Conservation (phyloP, 2,888 invertebrate genomes). For the Bellardia pandia region DNA sequence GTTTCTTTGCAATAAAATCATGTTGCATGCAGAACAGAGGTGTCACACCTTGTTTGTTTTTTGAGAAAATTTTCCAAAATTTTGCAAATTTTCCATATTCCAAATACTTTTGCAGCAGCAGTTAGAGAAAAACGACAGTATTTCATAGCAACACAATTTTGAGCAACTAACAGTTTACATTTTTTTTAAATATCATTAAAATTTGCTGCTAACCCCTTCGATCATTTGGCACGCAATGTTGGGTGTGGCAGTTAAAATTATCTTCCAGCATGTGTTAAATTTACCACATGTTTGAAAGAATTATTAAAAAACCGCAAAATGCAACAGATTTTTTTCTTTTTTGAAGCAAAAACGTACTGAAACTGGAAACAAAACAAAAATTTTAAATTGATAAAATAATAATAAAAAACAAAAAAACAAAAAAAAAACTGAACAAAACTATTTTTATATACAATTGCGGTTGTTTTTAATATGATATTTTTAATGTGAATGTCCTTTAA, state of each 20-base stretch:
- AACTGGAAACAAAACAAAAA: slow-evolving; percentile 27
- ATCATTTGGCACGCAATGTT: not conserved
- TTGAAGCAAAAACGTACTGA: slow-evolving; percentile 19
- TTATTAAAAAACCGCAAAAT: slow-evolving; percentile 63
- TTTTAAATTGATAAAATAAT: slow-evolving; percentile 40
- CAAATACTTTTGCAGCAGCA: too few relatives aligned
- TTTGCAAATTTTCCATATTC: not conserved
- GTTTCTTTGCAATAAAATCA: not conserved
- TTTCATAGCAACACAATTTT: too few relatives aligned
- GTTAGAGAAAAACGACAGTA: too few relatives aligned
- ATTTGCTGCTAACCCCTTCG: not conserved
- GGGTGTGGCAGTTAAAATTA: not conserved
- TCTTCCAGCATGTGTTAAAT: slow-evolving; percentile 45
- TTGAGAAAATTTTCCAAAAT: not conserved
- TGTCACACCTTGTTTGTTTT: slow-evolving; percentile 15
- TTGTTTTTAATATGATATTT: slow-evolving; percentile 57
- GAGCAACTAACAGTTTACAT: too few relatives aligned
- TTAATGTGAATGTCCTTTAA: slow-evolving; percentile 63
- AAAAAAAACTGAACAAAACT: not conserved
- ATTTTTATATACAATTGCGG: slow-evolving; percentile 60
- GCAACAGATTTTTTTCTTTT: slow-evolving; percentile 32
- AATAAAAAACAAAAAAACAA: slow-evolving; percentile 12
- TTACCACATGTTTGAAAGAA: slow-evolving; percentile 61
- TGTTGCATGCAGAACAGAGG: not conserved
- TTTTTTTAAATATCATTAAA: not conserved